These are phyloP conservation scores for Leptestheria dahalacensis DNA, from an alignment of 1,140 invertebrate species.

Conservation along the genomic window DNA sequence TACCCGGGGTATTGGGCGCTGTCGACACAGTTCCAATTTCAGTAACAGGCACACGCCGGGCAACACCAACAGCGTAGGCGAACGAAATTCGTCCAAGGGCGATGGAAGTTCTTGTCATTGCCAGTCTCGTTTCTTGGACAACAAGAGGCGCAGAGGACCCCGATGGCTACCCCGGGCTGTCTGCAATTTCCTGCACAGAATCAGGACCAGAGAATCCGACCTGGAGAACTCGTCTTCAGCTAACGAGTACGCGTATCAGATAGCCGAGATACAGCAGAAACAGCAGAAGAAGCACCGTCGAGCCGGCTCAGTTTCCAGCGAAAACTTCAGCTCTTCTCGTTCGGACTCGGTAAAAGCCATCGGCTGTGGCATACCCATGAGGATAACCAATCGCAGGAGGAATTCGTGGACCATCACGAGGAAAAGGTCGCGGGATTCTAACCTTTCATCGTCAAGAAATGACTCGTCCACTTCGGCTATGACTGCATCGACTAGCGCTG, in stretches of 20 bases:
- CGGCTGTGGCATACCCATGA: conserved; percentile 53
- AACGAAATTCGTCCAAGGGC: conserved; percentile 52
- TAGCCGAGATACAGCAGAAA: conserved; percentile 59
- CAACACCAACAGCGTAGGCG: conserved; percentile 68
- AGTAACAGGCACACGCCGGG: conserved; percentile 74
- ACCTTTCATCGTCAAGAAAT: conserved; percentile 57
- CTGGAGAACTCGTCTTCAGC: conserved; percentile 11
- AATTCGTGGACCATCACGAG: conserved; percentile 74
- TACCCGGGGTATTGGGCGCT: conserved; percentile 67
- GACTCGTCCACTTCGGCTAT: conserved; percentile 73
- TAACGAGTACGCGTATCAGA: conserved; percentile 57
- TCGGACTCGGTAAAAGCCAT: conserved; percentile 48
- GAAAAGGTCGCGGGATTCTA: conserved; percentile 79
- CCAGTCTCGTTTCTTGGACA: conserved; percentile 45
- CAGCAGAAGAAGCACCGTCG: conserved; percentile 34
- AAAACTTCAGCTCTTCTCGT: conserved; percentile 69
- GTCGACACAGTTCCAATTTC: conserved; percentile 72
- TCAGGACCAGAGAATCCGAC: conserved; percentile 4
- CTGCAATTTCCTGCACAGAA: background rate
- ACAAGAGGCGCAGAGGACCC: background rate
- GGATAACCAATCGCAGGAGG: conserved; percentile 39
- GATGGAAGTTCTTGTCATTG: conserved; percentile 37
- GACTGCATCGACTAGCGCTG: conserved; percentile 49
- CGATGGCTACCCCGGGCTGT: conserved; percentile 3
- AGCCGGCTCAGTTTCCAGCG: conserved; percentile 55